Conservation (phyloP, 2,888 invertebrate species). For the Drosophila villosipedis region DNA sequence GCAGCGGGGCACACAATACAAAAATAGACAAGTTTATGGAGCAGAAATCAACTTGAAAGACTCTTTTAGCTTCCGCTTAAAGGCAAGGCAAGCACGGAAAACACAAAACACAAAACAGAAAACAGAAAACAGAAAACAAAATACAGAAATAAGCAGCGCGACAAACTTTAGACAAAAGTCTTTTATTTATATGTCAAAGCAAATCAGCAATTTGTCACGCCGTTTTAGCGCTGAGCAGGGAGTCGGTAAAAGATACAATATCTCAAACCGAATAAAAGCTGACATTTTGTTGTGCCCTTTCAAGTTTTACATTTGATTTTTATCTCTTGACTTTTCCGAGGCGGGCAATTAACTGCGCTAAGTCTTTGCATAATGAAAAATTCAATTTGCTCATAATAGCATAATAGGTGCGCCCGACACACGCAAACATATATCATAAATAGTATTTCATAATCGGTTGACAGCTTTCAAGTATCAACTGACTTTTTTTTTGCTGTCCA, state of each 20-base stretch:
- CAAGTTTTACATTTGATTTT: constrained; percentile 35
- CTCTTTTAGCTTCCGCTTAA: constrained; percentile 77
- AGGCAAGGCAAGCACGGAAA: constrained; percentile 15
- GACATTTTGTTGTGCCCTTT: constrained; percentile 54
- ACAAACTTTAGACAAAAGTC: constrained; percentile 53
- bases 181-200: constrained; percentile 70
- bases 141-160: constrained; percentile 42
- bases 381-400: constrained; percentile 3
- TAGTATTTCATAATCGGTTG: constrained; percentile 56
- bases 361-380: constrained; percentile 24
- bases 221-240: constrained; percentile 45
- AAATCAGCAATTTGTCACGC: constrained; percentile 78
- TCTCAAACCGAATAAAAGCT: constrained; percentile 39
- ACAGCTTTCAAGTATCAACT: constrained; percentile 50
- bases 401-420: constrained; percentile 60
- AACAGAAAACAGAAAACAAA: constrained; percentile 37
- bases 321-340: constrained; percentile 5
- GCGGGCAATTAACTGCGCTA: constrained; percentile 51
- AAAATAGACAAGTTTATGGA: constrained; percentile 79
- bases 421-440: constrained; percentile 41
- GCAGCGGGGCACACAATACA: constrained; percentile 46
- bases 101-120: not conserved
- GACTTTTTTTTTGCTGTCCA: constrained; percentile 7
- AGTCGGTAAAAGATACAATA: constrained; percentile 38
- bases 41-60: constrained; percentile 80